Percentiles rank a stretch among this genome's conserved stretches.
Conservation (phyloP, 1,140 invertebrate genomes). For the Harpegnathos saltator region DNA sequence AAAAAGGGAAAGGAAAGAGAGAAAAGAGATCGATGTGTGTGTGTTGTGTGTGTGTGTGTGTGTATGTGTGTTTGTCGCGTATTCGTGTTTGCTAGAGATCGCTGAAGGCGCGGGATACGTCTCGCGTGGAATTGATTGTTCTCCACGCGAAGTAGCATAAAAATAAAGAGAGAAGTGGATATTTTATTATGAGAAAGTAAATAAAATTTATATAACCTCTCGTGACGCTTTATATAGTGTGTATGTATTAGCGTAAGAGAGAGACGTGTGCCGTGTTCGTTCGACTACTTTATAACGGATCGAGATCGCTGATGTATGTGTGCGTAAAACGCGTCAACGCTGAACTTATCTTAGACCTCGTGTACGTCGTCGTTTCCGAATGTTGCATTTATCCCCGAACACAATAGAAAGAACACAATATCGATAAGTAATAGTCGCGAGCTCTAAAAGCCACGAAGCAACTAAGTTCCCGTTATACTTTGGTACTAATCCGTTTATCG, state of each 20-base stretch:
- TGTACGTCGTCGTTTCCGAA: neutral
- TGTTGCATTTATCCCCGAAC: neutral
- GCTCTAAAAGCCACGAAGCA: neutral
- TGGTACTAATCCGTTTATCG: neutral
- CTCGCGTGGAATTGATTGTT: slow-evolving; percentile 71
- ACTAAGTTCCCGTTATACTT: neutral
- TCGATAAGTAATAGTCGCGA: neutral
- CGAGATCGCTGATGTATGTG: slow-evolving; percentile 51
- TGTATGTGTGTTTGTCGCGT: slow-evolving; percentile 74
- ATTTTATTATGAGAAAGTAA: slow-evolving; percentile 82
- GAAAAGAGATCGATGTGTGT: slow-evolving; percentile 76
- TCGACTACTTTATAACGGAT: slow-evolving; percentile 55
- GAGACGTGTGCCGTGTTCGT: slow-evolving; percentile 64
- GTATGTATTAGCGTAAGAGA: slow-evolving; percentile 70
- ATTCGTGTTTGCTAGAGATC: slow-evolving; percentile 76
- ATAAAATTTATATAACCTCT: slow-evolving; percentile 72
- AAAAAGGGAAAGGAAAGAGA: neutral
- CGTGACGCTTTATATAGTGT: slow-evolving; percentile 75
- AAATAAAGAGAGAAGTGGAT: slow-evolving; percentile 77
- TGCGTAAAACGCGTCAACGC: slow-evolving; percentile 40
- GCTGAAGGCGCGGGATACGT: slow-evolving; percentile 72
- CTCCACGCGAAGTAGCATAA: slow-evolving; percentile 78
- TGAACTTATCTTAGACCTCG: slow-evolving; percentile 52
- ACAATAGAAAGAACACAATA: too few species aligned
- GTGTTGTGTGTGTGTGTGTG: too few species aligned